Conservation (phyloP, 2,888 invertebrate genomes). For the Dicycla oo region DNA sequence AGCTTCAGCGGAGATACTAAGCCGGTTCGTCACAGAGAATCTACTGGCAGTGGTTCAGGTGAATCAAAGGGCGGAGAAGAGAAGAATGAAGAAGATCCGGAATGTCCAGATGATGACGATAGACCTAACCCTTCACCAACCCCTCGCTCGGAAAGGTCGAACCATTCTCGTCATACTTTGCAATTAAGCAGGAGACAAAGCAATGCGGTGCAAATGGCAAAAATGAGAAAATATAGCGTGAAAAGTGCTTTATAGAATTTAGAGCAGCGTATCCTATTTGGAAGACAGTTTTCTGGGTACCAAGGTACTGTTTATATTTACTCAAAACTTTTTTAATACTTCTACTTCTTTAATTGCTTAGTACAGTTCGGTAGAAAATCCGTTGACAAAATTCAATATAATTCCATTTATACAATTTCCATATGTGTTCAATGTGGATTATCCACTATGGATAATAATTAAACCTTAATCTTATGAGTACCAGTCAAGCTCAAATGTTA, state of each 20-base stretch:
- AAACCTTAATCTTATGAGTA: conserved; percentile 7
- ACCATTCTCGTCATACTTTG: conserved; percentile 81
- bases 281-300: neutral
- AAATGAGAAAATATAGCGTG: conserved; percentile 81
- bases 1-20: conserved; percentile 93
- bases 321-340: neutral
- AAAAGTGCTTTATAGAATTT: conserved; percentile 53
- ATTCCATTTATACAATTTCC: neutral
- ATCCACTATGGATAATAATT: neutral
- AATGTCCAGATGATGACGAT: conserved; percentile 72
- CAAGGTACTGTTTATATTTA: neutral
- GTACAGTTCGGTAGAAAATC: neutral
- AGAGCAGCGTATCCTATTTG: neutral
- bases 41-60: conserved; percentile 78
- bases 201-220: conserved; percentile 84
- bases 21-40: conserved; percentile 90
- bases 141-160: conserved; percentile 80
- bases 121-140: conserved; percentile 75
- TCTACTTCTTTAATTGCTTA: neutral
- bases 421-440: neutral
- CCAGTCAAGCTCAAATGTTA: neutral
- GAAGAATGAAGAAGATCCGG: conserved; percentile 71
- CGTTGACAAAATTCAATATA: neutral
- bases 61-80: conserved; percentile 76
- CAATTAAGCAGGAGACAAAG: conserved; percentile 84